phyloP scores from a whole-genome alignment of 2,113 vertebrate genomes.

The Vulpes lagopus region DNA sequence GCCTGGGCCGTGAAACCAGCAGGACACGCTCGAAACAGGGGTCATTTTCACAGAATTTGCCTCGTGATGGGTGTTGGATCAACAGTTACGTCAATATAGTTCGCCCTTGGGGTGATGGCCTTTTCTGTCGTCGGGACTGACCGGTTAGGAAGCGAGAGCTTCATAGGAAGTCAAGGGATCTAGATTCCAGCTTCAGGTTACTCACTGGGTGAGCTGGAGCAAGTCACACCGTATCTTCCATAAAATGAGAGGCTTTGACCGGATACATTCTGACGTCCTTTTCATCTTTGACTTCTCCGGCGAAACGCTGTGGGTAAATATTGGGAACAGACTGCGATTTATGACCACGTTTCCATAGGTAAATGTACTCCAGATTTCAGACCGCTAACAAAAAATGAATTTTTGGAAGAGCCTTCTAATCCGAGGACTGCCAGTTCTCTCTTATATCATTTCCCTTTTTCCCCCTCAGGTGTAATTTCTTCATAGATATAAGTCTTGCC shows the following conservation, averaged over 20 bases:
- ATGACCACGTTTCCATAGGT: neutral
- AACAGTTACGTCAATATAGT: neutral
- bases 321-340: neutral
- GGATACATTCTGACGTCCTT: neutral
- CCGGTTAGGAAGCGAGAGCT: neutral
- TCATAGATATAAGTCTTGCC: slow-evolving; percentile 18
- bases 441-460: neutral
- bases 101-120: neutral
- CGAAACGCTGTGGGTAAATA: neutral
- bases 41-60: neutral
- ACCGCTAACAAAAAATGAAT: slow-evolving; percentile 40
- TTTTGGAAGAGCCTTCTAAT: slow-evolving; percentile 11
- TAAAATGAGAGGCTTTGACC: neutral
- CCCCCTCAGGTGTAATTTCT: slow-evolving; percentile 5
- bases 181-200: neutral
- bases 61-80: neutral
- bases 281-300: slow-evolving; percentile 31
- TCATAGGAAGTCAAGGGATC: neutral
- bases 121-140: neutral
- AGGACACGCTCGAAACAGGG: too few relatives aligned
- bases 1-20: too few relatives aligned
- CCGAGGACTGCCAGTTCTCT: slow-evolving; percentile 1
- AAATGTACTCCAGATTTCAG: slow-evolving; percentile 33
- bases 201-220: neutral
- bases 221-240: neutral